A percentile compares a stretch with the other conserved stretches of the same genome.
Conservation (phyloP, 2,113 vertebrate genomes). For the Misgurnus anguillicaudatus region DNA sequence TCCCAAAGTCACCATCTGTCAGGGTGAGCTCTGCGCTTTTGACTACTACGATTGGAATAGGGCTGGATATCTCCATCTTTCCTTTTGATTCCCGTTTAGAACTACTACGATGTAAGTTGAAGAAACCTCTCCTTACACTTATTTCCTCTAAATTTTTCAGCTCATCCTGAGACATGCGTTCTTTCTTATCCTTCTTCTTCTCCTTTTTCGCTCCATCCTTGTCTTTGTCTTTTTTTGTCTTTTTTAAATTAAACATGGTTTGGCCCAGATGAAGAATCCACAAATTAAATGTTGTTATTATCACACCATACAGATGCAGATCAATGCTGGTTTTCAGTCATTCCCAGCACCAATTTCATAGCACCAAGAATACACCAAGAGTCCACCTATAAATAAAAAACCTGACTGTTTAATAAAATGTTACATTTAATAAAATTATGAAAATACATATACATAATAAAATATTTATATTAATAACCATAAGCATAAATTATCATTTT, state of each 20-base stretch:
- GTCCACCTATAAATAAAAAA: background rate
- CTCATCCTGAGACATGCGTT: conserved; percentile 92
- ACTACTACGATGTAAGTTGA: conserved; percentile 86
- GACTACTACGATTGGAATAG: conserved; percentile 92
- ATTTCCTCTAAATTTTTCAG: conserved; percentile 95
- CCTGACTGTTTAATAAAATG: no score
- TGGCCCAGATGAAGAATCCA: conserved; percentile 35
- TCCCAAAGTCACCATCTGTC: conserved; percentile 79
- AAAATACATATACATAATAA: no score
- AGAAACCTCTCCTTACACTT: conserved; percentile 90
- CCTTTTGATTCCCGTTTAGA: conserved; percentile 84
- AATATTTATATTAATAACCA: no score
- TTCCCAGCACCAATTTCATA: conserved; percentile 10
- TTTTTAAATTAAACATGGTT: conserved; percentile 88
- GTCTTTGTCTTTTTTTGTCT: conserved; percentile 89
- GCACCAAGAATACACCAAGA: background rate
- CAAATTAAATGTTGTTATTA: background rate
- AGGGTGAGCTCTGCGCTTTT: conserved; percentile 84
- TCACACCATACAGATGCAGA: conserved; percentile 16
- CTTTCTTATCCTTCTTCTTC: conserved; percentile 94
- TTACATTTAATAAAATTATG: no score
- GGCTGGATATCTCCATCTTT: conserved; percentile 91
- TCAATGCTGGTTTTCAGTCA: conserved; percentile 29
- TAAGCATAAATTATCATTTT: no score
- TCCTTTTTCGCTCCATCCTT: conserved; percentile 84